Conservation (phyloP, 2,888 invertebrate species). For the Leucophora obtusa region DNA sequence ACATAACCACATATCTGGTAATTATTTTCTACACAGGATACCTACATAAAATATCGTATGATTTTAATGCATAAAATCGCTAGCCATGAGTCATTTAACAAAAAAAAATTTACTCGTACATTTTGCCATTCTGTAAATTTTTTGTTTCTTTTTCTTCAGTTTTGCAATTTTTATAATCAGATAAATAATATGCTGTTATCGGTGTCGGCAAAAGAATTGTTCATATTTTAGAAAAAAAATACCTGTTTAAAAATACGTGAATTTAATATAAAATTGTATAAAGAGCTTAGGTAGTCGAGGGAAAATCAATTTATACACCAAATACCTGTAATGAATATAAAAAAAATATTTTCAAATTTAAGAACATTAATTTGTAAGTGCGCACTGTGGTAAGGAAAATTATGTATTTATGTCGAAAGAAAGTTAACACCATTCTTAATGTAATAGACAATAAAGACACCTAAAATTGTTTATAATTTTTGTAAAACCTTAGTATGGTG, state of each 20-base stretch:
- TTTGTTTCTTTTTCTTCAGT: too few species aligned
- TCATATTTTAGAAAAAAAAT: background rate
- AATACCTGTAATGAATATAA: background rate
- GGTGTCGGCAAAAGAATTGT: background rate
- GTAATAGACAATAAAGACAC: background rate
- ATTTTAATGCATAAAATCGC: too few species aligned
- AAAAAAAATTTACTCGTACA: too few species aligned
- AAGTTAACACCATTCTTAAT: conserved; percentile 22
- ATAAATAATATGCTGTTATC: background rate
- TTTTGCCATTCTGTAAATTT: too few species aligned
- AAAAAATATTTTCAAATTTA: background rate
- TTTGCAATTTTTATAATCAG: background rate
- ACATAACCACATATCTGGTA: too few species aligned
- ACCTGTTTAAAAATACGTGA: background rate
- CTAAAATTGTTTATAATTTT: background rate
- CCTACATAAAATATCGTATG: too few species aligned
- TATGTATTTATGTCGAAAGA: conserved; percentile 38
- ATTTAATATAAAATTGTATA: background rate
- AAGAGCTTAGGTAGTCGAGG: background rate
- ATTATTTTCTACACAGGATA: too few species aligned
- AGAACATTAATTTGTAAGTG: background rate
- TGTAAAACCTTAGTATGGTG: background rate
- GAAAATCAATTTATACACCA: background rate
- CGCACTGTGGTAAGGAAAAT: conserved; percentile 20
- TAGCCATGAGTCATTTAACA: too few species aligned